Evolutionary conservation across 2,888 invertebrate species (phyloP).

Genomic region (Xylophagus ater): DNA sequence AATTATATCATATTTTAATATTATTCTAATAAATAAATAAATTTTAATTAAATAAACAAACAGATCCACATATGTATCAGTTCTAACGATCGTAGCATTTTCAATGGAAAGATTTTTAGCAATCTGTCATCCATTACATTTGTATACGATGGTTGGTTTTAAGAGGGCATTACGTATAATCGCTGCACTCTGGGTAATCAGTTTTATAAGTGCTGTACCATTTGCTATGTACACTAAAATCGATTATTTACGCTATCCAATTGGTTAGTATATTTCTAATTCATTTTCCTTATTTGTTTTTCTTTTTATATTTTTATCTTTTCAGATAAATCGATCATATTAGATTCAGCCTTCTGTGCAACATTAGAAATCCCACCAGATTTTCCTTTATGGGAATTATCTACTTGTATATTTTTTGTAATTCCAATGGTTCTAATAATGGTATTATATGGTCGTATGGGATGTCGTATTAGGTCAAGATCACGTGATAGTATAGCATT

Average conservation of each 20-base stretch:
- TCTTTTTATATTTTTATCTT: slow-evolving; percentile 10
- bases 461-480: slow-evolving; percentile 50
- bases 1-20: slow-evolving; percentile 38
- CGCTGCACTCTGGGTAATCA: slow-evolving; percentile 61
- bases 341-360: slow-evolving; percentile 70
- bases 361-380: slow-evolving; percentile 51
- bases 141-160: slow-evolving; percentile 72
- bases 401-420: slow-evolving; percentile 73
- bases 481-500: slow-evolving; percentile 40
- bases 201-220: slow-evolving; percentile 63
- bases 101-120: slow-evolving; percentile 84
- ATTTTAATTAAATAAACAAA: neutral
- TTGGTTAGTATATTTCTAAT: slow-evolving; percentile 40
- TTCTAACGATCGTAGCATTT: slow-evolving; percentile 84
- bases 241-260: slow-evolving; percentile 62
- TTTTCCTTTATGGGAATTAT: slow-evolving; percentile 66
- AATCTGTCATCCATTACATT: slow-evolving; percentile 77
- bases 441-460: slow-evolving; percentile 70
- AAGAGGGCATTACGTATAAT: slow-evolving; percentile 73
- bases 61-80: slow-evolving; percentile 83
- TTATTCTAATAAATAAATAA: neutral
- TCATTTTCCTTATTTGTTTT: neutral
- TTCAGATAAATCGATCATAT: slow-evolving; percentile 42
- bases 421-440: slow-evolving; percentile 61
- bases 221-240: slow-evolving; percentile 65